A percentile compares a stretch with the other conserved stretches of the same genome.
phyloP scores from a whole-genome alignment of 2,797 vertebrate species.

The Hozukius guyotensis region DNA sequence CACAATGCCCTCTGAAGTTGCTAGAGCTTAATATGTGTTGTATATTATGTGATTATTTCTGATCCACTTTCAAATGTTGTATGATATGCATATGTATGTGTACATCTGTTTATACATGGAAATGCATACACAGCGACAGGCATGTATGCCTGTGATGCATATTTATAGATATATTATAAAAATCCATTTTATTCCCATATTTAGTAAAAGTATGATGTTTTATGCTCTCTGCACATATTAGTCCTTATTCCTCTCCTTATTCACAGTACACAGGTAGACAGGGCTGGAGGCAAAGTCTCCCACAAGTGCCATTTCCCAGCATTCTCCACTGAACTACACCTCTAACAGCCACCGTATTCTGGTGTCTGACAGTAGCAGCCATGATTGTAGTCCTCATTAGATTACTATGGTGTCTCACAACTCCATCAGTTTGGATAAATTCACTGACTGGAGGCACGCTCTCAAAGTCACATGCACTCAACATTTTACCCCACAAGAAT shows the following conservation, averaged over 20 bases:
- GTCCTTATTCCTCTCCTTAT: constrained; percentile 55
- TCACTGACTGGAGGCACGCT: neutral
- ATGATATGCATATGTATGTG: constrained; percentile 76
- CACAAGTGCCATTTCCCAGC: constrained; percentile 82
- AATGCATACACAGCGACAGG: constrained; percentile 59
- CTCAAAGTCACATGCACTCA: constrained; percentile 17
- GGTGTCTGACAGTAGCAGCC: constrained; percentile 61
- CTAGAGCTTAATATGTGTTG: constrained; percentile 71
- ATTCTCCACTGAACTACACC: constrained; percentile 62
- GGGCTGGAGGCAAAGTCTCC: constrained; percentile 76
- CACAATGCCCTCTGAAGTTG: constrained; percentile 37
- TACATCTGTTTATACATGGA: constrained; percentile 79
- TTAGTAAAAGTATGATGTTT: constrained; percentile 73
- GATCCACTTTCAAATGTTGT: constrained; percentile 70
- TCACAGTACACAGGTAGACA: constrained; percentile 72
- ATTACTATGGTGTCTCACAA: constrained; percentile 17
- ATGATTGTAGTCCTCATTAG: constrained; percentile 56
- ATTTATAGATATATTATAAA: constrained; percentile 82
- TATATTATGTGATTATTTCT: constrained; percentile 79
- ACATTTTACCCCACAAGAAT: constrained; percentile 10
- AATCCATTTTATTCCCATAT: constrained; percentile 72
- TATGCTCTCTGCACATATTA: constrained; percentile 63
- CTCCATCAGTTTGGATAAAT: constrained; percentile 9
- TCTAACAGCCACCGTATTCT: constrained; percentile 39
- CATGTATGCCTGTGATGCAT: constrained; percentile 64